These are phyloP conservation scores for Megaceryle maxima DNA, from an alignment of 2,113 vertebrate species.

Conservation along the genomic window DNA sequence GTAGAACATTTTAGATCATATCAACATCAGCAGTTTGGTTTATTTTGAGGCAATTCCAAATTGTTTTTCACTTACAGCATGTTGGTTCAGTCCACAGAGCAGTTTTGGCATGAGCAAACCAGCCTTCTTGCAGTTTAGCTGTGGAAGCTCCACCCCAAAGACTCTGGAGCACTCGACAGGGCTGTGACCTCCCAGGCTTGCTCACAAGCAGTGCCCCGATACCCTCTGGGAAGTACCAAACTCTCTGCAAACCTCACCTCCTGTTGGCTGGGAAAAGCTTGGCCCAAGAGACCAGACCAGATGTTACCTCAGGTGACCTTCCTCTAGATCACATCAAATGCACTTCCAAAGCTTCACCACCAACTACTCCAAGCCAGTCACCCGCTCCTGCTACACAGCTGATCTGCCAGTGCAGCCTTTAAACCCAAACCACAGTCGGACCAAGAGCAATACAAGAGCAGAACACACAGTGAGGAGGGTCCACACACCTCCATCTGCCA, in stretches of 20 bases:
- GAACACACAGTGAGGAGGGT: neutral
- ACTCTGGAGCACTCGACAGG: neutral
- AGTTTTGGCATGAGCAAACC: neutral
- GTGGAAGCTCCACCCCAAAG: neutral
- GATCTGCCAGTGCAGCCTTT: neutral
- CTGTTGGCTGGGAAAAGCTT: neutral
- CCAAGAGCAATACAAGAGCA: neutral
- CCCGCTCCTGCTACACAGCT: neutral
- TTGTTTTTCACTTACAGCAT: accelerated
- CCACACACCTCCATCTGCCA: neutral
- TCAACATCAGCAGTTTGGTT: neutral
- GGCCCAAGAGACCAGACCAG: neutral
- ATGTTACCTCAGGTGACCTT: neutral
- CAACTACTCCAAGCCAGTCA: neutral
- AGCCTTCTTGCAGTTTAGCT: neutral
- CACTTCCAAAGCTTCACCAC: neutral
- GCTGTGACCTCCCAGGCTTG: neutral
- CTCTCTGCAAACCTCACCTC: neutral
- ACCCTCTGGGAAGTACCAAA: neutral
- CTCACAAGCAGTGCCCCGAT: accelerated
- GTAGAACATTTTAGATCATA: neutral
- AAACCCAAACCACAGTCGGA: neutral
- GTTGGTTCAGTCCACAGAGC: neutral
- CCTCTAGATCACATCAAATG: no score
- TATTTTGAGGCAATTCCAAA: neutral